phyloP scores from a whole-genome alignment of 2,113 vertebrate species.

The Baryphthengus martii region DNA sequence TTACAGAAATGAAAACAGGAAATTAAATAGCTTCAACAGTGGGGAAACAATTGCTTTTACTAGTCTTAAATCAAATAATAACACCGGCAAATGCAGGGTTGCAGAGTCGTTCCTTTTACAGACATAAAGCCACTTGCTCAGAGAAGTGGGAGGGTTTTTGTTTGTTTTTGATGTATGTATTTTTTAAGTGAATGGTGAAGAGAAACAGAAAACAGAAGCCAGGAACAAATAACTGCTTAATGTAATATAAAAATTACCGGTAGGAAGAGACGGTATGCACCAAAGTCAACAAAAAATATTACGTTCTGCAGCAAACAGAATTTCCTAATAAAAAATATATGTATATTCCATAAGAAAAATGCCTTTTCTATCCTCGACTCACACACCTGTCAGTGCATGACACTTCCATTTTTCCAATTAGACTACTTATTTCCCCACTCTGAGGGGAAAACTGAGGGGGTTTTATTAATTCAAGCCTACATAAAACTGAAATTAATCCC shows the following conservation, averaged over 20 bases:
- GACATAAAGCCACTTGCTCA: not conserved
- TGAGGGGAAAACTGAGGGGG: fast-evolving
- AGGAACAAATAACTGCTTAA: conserved; percentile 41
- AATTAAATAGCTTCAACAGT: conserved; percentile 42
- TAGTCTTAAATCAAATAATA: conserved; percentile 48
- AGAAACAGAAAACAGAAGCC: conserved; percentile 47
- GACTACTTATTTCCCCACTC: not conserved
- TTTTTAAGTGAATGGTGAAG: conserved; percentile 14
- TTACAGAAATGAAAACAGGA: conserved; percentile 35
- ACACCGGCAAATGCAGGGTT: not conserved
- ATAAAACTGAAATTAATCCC: not conserved
- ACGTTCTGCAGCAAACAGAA: not conserved
- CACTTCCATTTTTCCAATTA: no score
- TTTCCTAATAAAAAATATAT: conserved; percentile 14
- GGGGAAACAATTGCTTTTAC: conserved; percentile 29
- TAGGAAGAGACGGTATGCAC: conserved; percentile 22
- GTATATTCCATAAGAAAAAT: not conserved
- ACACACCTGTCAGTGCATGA: not conserved
- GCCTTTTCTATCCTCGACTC: not conserved
- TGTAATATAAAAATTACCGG: conserved; percentile 23
- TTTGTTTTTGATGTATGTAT: not conserved
- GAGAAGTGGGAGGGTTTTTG: not conserved
- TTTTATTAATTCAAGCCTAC: not conserved
- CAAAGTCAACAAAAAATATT: not conserved
- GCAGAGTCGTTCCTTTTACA: not conserved